Conservation (phyloP, 2,113 vertebrate species). For the Indri indri region DNA sequence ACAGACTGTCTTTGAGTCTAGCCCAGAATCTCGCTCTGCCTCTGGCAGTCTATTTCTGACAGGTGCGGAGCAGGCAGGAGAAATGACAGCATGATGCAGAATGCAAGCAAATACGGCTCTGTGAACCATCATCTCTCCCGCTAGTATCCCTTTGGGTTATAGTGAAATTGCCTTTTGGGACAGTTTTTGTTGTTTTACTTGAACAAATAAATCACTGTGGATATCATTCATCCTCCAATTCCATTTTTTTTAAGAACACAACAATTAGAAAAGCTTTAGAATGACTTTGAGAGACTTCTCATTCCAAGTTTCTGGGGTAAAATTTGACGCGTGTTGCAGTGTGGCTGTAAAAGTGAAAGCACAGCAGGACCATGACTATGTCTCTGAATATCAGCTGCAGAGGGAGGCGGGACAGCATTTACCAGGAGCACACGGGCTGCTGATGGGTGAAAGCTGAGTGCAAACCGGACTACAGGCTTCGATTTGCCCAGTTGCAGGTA, state of each 20-base stretch:
- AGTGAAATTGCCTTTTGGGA: conserved; percentile 5
- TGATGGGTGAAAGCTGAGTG: not conserved
- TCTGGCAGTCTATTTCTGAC: conserved; percentile 49
- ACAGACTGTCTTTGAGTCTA: conserved; percentile 38
- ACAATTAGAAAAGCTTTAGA: not conserved
- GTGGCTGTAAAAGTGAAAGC: not conserved
- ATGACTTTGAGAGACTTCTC: not conserved
- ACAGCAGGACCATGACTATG: not conserved
- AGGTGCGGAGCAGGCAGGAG: conserved; percentile 35
- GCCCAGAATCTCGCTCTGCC: conserved; percentile 35
- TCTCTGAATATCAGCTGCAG: too few relatives aligned
- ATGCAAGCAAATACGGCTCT: not conserved
- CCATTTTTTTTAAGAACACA: not conserved
- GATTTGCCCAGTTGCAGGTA: not conserved
- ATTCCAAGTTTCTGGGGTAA: not conserved
- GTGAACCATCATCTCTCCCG: not conserved
- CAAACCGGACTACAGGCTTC: not conserved
- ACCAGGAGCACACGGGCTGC: not conserved
- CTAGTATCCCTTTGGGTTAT: not conserved
- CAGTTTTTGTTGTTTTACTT: not conserved
- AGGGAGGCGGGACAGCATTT: not conserved
- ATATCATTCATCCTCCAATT: not conserved
- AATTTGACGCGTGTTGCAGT: not conserved
- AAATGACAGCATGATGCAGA: not conserved
- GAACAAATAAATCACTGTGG: not conserved